Conservation (phyloP, 1,140 invertebrate genomes). For the Nomia melanderi region DNA sequence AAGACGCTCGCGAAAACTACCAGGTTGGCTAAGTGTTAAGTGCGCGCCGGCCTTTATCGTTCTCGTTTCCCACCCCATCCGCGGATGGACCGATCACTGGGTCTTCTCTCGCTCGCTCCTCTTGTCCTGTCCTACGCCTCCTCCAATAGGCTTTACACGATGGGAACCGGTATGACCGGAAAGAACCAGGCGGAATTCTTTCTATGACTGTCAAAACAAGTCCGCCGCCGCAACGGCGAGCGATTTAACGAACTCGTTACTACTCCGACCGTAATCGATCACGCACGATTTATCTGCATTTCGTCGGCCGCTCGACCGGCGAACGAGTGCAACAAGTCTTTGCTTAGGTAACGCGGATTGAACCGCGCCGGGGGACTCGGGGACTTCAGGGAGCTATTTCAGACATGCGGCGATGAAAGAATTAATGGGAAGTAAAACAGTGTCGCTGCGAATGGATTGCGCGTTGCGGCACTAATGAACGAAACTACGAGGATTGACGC, state of each 20-base stretch:
- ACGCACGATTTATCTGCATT: background rate
- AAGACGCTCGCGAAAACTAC: no score
- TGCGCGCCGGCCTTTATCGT: slow-evolving; percentile 1
- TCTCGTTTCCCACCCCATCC: slow-evolving; percentile 15
- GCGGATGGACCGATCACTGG: background rate
- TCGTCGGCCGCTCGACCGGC: background rate
- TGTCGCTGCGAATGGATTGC: no score
- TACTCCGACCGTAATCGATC: slow-evolving; percentile 17
- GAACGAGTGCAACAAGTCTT: no score
- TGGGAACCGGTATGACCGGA: slow-evolving; percentile 61
- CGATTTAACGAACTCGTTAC: slow-evolving; percentile 29
- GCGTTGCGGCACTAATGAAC: no score
- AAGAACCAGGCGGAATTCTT: slow-evolving; percentile 55
- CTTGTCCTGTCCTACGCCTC: slow-evolving; percentile 48
- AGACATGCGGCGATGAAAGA: no score
- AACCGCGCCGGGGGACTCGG: background rate
- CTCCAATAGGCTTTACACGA: slow-evolving; percentile 30
- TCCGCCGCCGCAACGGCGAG: background rate
- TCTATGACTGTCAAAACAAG: slow-evolving; percentile 55
- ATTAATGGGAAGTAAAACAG: no score
- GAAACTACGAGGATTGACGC: no score
- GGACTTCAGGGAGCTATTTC: no score
- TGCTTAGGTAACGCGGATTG: background rate
- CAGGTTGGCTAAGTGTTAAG: no score
- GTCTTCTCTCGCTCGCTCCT: background rate